Percentiles rank a stretch among this genome's conserved stretches.
phyloP scores from a whole-genome alignment of 2,797 vertebrate species.

The Molossus molossus region DNA sequence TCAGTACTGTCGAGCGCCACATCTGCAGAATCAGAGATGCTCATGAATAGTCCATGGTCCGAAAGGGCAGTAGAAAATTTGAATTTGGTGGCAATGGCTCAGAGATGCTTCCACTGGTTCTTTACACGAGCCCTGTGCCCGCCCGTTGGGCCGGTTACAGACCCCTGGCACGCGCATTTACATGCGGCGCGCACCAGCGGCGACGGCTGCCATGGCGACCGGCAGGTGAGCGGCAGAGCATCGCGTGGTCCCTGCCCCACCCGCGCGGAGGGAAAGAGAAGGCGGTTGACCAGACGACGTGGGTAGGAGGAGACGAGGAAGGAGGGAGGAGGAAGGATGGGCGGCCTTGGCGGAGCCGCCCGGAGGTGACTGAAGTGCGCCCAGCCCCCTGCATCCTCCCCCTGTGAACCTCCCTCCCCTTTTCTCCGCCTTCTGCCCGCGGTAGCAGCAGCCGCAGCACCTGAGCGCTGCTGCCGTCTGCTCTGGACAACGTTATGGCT shows the following conservation, averaged over 20 bases:
- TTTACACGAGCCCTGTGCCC: background rate
- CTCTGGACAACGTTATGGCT: slow-evolving; percentile 79
- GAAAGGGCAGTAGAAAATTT: background rate
- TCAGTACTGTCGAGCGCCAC: background rate
- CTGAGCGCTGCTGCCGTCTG: slow-evolving; percentile 75
- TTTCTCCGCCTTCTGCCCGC: slow-evolving; percentile 75
- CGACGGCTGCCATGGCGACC: slow-evolving; percentile 74
- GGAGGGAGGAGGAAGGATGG: slow-evolving; percentile 82
- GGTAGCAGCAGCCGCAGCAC: slow-evolving; percentile 73
- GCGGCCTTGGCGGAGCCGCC: slow-evolving; percentile 78
- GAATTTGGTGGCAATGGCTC: background rate
- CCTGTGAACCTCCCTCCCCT: slow-evolving; percentile 36
- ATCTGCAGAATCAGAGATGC: background rate
- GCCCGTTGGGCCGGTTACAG: background rate
- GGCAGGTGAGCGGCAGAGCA: slow-evolving; percentile 81
- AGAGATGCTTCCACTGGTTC: background rate
- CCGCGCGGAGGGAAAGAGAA: slow-evolving; percentile 68
- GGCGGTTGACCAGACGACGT: slow-evolving; percentile 84
- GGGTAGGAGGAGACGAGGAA: slow-evolving; percentile 72
- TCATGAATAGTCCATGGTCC: background rate
- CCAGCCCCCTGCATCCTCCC: slow-evolving; percentile 75
- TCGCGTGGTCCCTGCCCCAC: slow-evolving; percentile 80
- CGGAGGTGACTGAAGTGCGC: slow-evolving; percentile 82
- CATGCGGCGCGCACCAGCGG: slow-evolving; percentile 16
- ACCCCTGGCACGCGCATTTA: background rate